Evolutionary conservation across 2,888 invertebrate species (phyloP).

Genomic region (Melikaiella ostensackeni): DNA sequence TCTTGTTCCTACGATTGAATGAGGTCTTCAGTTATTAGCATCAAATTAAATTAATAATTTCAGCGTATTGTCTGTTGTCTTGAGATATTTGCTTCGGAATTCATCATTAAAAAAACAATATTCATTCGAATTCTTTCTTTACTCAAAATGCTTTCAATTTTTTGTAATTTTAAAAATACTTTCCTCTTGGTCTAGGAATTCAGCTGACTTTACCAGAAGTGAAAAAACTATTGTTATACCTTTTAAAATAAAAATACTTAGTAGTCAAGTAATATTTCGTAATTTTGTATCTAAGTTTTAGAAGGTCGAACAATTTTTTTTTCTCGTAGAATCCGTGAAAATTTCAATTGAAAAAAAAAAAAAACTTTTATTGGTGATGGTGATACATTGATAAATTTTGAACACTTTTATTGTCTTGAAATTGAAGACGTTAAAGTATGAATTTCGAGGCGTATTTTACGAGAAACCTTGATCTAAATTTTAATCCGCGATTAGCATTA

Average conservation of each 20-base stretch:
- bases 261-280: slow-evolving; percentile 18
- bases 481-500: neutral
- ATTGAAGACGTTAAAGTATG: neutral
- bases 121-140: neutral
- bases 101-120: neutral
- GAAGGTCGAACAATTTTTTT: slow-evolving; percentile 14
- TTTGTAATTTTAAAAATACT: neutral
- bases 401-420: neutral
- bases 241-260: slow-evolving; percentile 25
- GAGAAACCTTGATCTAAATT: neutral
- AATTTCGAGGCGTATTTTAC: neutral
- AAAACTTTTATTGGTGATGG: neutral
- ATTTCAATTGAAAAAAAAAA: neutral
- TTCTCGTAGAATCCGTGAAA: neutral
- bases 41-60: slow-evolving; percentile 5
- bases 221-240: slow-evolving; percentile 1
- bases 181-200: neutral
- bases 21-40: neutral
- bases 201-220: neutral
- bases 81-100: neutral
- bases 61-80: neutral
- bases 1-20: neutral
- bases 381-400: neutral
- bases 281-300: slow-evolving; percentile 27
- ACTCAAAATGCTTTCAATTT: neutral